These are phyloP conservation scores for Eristalinus aeneus DNA, from an alignment of 2,888 invertebrate genomes.

Conservation along the genomic window DNA sequence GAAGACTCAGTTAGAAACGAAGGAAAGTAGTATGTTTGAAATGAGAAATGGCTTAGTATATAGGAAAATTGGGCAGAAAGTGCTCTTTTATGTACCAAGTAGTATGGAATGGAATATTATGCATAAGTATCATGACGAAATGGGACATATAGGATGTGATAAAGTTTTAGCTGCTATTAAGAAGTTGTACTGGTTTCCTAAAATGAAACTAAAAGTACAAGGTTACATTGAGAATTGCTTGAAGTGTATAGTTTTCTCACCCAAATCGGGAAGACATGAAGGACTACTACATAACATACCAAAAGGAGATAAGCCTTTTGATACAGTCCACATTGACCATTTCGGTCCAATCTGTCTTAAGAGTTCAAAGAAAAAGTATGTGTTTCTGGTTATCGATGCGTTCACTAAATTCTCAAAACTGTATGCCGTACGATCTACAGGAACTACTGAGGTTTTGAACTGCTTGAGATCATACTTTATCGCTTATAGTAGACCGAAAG, in stretches of 20 bases:
- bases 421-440: conserved; percentile 9
- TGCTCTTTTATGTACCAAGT: conserved; percentile 54
- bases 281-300: background rate
- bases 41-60: too few species aligned
- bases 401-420: conserved; percentile 15
- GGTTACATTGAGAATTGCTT: conserved; percentile 29
- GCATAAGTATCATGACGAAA: conserved; percentile 60
- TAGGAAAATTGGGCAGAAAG: too few species aligned
- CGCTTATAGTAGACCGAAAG: conserved; percentile 8
- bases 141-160: conserved; percentile 45
- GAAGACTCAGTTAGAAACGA: background rate
- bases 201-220: conserved; percentile 3
- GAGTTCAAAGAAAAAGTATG: background rate
- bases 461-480: background rate
- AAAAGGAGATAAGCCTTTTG: background rate
- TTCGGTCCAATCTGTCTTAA: conserved; percentile 7
- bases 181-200: conserved; percentile 41
- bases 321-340: background rate
- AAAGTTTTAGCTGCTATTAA: conserved; percentile 4
- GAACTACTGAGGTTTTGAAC: conserved; percentile 1
- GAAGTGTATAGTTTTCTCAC: conserved; percentile 25
- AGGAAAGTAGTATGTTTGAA: too few species aligned
- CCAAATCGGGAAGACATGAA: conserved; percentile 18
- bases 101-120: conserved; percentile 59
- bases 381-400: conserved; percentile 6